Conservation (phyloP, 2,888 invertebrate species). For the Polyploca ridens region DNA sequence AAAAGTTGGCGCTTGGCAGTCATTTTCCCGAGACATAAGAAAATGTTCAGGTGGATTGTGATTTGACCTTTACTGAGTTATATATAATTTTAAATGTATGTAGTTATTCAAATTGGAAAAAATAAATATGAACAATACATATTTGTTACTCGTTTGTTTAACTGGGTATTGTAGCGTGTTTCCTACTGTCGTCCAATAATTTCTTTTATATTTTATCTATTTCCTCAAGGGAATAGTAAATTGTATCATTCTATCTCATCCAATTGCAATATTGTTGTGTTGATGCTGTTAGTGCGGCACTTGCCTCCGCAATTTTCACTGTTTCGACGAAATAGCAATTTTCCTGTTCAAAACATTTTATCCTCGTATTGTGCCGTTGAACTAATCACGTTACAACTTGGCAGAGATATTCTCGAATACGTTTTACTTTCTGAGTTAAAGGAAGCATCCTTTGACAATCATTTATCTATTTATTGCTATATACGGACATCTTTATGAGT, state of each 20-base stretch:
- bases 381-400: conserved; percentile 59
- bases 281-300: conserved; percentile 48
- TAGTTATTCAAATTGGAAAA: too few relatives aligned
- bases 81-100: neutral
- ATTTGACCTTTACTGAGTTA: conserved; percentile 22
- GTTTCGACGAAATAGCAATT: conserved; percentile 55
- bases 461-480: neutral
- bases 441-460: conserved; percentile 18
- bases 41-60: conserved; percentile 33
- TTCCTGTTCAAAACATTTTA: conserved; percentile 59
- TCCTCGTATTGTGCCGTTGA: conserved; percentile 50
- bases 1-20: conserved; percentile 31
- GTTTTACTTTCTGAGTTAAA: conserved; percentile 30
- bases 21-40: conserved; percentile 31
- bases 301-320: conserved; percentile 51
- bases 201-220: conserved; percentile 14
- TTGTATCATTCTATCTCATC: conserved; percentile 43
- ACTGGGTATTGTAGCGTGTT: neutral
- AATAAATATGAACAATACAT: too few relatives aligned
- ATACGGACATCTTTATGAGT: too few relatives aligned
- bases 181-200: conserved; percentile 6
- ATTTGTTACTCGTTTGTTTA: neutral
- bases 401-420: conserved; percentile 38
- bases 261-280: conserved; percentile 53
- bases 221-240: conserved; percentile 34